Conservation (phyloP, 2,888 invertebrate species). For the Cheilosia variabilis region DNA sequence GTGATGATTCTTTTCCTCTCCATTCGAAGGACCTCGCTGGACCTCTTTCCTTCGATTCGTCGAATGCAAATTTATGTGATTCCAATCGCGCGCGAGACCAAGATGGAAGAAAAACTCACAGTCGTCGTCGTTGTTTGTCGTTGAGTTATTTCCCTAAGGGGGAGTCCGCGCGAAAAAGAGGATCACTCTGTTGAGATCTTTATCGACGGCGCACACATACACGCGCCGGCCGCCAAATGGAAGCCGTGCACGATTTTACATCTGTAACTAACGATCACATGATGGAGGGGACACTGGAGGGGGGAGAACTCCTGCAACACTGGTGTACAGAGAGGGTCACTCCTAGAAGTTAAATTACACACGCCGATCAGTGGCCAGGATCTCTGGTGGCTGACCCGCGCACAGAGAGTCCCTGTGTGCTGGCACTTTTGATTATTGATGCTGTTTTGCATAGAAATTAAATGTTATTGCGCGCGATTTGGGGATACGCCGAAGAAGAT, state of each 20-base stretch:
- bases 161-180: conserved; percentile 59
- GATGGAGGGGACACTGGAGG: neutral
- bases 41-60: conserved; percentile 53
- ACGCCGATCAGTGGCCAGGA: conserved; percentile 64
- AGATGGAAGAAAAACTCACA: conserved; percentile 23
- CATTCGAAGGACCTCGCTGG: conserved; percentile 41
- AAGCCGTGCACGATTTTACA: conserved; percentile 66
- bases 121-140: conserved; percentile 56
- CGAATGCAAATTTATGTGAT: conserved; percentile 75
- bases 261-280: conserved; percentile 49
- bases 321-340: conserved; percentile 46
- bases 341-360: conserved; percentile 71
- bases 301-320: conserved; percentile 13
- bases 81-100: conserved; percentile 43
- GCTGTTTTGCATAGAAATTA: conserved; percentile 74
- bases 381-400: conserved; percentile 60
- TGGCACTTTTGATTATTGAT: conserved; percentile 66
- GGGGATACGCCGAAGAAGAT: conserved; percentile 62
- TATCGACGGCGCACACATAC: conserved; percentile 50
- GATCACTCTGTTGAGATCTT: conserved; percentile 73
- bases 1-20: conserved; percentile 70
- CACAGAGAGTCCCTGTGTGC: conserved; percentile 12
- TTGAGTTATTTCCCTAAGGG: conserved; percentile 72
- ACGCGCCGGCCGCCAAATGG: conserved; percentile 31
- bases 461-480: conserved; percentile 74